Evolutionary conservation across 2,888 invertebrate genomes (phyloP), one percentile per base, ranked within the genome.

Genomic region (Tachina lurida): DNA sequence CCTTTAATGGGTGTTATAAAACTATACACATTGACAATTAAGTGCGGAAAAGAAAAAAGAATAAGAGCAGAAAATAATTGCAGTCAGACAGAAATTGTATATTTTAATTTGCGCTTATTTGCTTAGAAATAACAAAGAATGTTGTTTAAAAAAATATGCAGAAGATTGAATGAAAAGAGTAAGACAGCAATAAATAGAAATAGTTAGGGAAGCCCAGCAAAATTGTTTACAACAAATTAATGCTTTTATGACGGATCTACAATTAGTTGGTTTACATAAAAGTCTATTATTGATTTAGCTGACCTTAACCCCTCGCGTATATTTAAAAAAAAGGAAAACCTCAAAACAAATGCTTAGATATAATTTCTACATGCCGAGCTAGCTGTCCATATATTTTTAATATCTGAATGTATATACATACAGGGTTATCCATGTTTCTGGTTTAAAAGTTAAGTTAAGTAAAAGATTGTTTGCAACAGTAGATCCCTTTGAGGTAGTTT

Each of bases 1-100:
- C 82, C 71, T 65, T 79, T 82, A 82, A 71, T 78, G 82, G 56
- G 41, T 75, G 19, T 71, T 71, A 65, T 58, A 74, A 39, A 65
- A 65, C 65, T 47, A 71, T 79, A 71, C 75, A 73, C 68, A n/a
- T 54, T 47, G 54, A 65, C 47, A 73, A 71, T 67, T 65, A 76
- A 63, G 67, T 62, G 52, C 62, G 60, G 54, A 76, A 77, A 63
- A 73, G 45, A 65, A 68, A 13, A 54, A 71, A 19, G 31, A 70
- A 52, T 39, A 74, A 19, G 43, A 67, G 43, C 13, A 54, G 15
- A 60, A 67, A 58, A 65, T 8, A 65, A 83, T 12, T 45, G 10
- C 49, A 73, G 15, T 43, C 65, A 83, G 58, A 73, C 70, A 76
- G 63, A 71, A 82, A 63, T 43, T 10, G 13, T 70, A 47, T 70